Evolutionary conservation across 2,888 invertebrate genomes (phyloP), one percentile per base, ranked within the genome.

Genomic region (Phytoseiulus persimilis): DNA sequence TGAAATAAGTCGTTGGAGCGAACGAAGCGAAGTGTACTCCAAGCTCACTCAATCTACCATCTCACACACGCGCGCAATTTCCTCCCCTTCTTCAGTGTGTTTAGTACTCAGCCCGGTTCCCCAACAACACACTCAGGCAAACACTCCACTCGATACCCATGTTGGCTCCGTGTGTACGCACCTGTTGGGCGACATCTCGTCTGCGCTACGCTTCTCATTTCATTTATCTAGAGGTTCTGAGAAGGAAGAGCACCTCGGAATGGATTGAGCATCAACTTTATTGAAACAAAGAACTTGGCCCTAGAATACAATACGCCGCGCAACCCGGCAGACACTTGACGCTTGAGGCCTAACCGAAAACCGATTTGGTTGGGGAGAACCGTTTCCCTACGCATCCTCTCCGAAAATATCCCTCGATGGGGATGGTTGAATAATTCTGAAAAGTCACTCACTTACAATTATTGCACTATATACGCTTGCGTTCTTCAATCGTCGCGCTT

Each of bases 221-320:
- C 65, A 18, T 28, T 65, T 9, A 6, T 39, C 3, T 39, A 9
- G 18, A 65, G 1, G 65, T 14, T 3, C 18, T 65, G 65, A 11
- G 2, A 23, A 23, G 14, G 2, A 28, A 65, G 2, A 3, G 18
- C 65, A 65, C 18, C 18, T 65, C 28, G 65, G 65, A 32, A 39
- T 87, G 87, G 31, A 45, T 87, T 87, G 87, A 87, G 87, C 87
- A 45, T 87, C 87, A 87, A 87, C 87, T 87, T 87, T 87, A 87
- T 87, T 87, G 39, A 87, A 84, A 87, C 87, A 87, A 87, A 32
- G 87, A 87, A 33, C 32, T 87, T 45, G 11, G 87, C 11, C 11
- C 33, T 23, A 65, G 18, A 65, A 11, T 65, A 65, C 65, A 23
- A 65, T 65, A 14, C 2, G 65, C 65, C 65, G 28, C 28, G 65